Percentiles rank a stretch among this genome's conserved stretches.
Conservation (phyloP, 2,113 vertebrate genomes). For the Pipra filicauda region DNA sequence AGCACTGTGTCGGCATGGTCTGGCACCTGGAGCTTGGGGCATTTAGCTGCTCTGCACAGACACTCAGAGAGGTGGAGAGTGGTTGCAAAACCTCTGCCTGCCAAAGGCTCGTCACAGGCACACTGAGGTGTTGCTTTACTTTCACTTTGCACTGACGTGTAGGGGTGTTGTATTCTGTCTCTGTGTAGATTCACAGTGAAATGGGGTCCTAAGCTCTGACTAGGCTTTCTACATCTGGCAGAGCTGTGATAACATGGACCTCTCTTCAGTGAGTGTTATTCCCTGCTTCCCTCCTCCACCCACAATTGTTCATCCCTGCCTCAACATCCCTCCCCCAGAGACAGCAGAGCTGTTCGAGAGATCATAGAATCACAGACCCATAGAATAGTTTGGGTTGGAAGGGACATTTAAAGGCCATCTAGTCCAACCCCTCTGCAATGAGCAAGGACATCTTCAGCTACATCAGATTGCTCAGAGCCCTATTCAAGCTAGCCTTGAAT, state of each 20-base stretch:
- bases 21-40: neutral
- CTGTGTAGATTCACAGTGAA: neutral
- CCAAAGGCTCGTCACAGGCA: neutral
- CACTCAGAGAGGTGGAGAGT: neutral
- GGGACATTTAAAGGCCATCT: neutral
- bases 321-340: neutral
- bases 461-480: neutral
- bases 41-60: rapidly evolving
- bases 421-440: neutral
- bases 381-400: neutral
- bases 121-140: neutral
- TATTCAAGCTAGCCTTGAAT: no score
- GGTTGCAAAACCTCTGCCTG: neutral
- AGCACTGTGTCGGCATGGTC: rapidly evolving
- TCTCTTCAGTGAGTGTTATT: neutral
- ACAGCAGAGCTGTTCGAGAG: neutral
- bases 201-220: no score
- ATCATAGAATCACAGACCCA: neutral
- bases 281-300: neutral
- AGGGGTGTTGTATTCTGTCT: neutral
- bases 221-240: neutral
- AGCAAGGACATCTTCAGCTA: neutral
- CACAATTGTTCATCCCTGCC: neutral
- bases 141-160: neutral
- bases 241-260: neutral